Conservation (phyloP, 2,113 vertebrate species). For the Cephalopholis sonnerati region DNA sequence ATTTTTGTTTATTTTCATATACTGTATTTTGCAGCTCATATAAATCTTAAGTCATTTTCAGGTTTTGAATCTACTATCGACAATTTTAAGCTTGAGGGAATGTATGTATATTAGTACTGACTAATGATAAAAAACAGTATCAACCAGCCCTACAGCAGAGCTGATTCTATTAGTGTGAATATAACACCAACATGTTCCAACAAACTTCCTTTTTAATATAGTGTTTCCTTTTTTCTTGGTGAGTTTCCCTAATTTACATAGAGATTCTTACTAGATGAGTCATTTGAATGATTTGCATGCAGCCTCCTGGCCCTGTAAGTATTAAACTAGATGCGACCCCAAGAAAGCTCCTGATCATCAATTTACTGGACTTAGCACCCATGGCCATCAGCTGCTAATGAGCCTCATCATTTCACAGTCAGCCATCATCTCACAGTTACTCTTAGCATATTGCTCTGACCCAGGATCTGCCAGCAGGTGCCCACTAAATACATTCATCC, state of each 20-base stretch:
- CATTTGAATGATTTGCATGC: slow-evolving; percentile 21
- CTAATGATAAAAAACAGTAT: neutral
- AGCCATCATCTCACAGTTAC: slow-evolving; percentile 47
- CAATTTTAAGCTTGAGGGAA: neutral
- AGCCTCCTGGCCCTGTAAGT: slow-evolving; percentile 18
- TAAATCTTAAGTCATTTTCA: neutral
- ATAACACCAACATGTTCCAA: neutral
- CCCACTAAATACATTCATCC: slow-evolving; percentile 32
- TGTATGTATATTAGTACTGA: neutral
- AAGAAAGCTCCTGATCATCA: slow-evolving; percentile 28
- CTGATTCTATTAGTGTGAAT: neutral
- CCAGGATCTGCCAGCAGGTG: slow-evolving; percentile 51
- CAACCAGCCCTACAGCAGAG: neutral
- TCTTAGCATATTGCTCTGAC: slow-evolving; percentile 52
- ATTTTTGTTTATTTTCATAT: neutral
- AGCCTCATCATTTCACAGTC: slow-evolving; percentile 60
- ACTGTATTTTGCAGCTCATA: neutral
- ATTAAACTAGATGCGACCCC: slow-evolving; percentile 32
- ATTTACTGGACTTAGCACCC: slow-evolving; percentile 24
- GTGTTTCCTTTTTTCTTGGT: neutral
- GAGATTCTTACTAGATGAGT: neutral
- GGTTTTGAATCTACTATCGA: neutral
- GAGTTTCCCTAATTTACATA: neutral
- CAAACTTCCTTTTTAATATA: neutral
- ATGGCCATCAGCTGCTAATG: slow-evolving; percentile 50